Base-by-base conservation (phyloP, 2,113 vertebrate genomes). In the Astatotilapia flaviijosephi region DNA sequence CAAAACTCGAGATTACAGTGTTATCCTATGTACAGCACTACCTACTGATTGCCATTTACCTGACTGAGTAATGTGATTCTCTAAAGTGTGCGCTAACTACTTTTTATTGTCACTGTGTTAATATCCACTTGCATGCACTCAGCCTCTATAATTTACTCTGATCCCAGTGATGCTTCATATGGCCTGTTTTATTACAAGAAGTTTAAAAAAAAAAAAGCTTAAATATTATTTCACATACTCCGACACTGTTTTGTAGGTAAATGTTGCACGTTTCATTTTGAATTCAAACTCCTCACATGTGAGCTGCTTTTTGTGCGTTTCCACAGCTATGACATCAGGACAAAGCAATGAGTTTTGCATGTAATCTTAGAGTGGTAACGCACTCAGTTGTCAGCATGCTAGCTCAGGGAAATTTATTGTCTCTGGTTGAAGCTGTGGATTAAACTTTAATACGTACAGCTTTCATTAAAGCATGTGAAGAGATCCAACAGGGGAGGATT, bases 321-420 rank as follows among this genome's bases (percentile, higher is more conserved):
- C 90, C 93, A 89, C 94, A 90, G 94, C 83, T 42, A 96, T 95
- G 94, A 94, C 95, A 85, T 94, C 92, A 75, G 77, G 93, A 94
- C 91, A 87, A 90, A 37, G 62, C 54, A 40, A 80, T 85, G 89
- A 82, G 80, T 90, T 90, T 88, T 92, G 92, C 93, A 92, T 91
- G 94, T 81, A 79, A 88, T 51, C 26, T 82, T 85, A 82, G 83
- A 65, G 60, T 86, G 82, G 23, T 73, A 37, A 85, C 56, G 40
- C 85, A 85, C 80, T 80, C 79, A 86, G 53, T 81, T 35, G 86
- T 89, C 49, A 65, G 84, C 58, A 47, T 91, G 91, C 92, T 89
- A 79, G 92, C 94, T 96, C 94, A 95, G 95, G 93, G 95, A 95
- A 90, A 91, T 77, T 54, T 80, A 28, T 86, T 86, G 93, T 94